Conservation (phyloP, 2,888 invertebrate genomes). For the Trachelus stipa region DNA sequence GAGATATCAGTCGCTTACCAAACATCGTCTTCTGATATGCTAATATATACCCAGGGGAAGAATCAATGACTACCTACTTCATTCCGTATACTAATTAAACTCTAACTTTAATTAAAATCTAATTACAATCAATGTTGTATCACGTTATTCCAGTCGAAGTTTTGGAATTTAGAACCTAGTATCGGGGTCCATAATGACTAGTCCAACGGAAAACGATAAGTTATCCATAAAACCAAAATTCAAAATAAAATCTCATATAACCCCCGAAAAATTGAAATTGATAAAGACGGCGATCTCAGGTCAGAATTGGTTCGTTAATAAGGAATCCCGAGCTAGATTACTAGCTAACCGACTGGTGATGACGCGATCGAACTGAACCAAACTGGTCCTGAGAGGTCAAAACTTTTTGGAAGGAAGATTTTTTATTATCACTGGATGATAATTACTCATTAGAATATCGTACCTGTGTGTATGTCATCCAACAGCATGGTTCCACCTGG, state of each 20-base stretch:
- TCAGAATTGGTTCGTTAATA: not conserved
- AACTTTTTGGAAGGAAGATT: not conserved
- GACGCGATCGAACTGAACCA: not conserved
- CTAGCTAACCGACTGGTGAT: not conserved
- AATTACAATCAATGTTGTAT: not conserved
- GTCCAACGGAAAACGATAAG: not conserved
- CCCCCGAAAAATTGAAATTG: not conserved
- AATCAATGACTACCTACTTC: not conserved
- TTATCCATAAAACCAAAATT: not conserved
- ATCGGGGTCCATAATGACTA: not conserved
- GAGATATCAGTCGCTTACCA: not conserved
- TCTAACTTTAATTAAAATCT: not conserved
- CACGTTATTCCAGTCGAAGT: not conserved
- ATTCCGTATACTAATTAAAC: not conserved
- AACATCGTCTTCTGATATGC: not conserved
- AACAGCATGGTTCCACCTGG: constrained; percentile 99
- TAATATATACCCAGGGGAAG: not conserved
- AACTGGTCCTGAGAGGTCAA: not conserved
- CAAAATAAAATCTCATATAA: not conserved
- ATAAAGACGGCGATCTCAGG: not conserved
- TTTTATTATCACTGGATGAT: not conserved
- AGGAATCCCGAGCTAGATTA: not conserved
- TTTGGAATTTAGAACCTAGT: not conserved
- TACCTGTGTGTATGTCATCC: constrained; percentile 99
- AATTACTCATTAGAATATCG: not conserved